Conservation (phyloP, 2,888 invertebrate genomes). For the Myathropa florea region DNA sequence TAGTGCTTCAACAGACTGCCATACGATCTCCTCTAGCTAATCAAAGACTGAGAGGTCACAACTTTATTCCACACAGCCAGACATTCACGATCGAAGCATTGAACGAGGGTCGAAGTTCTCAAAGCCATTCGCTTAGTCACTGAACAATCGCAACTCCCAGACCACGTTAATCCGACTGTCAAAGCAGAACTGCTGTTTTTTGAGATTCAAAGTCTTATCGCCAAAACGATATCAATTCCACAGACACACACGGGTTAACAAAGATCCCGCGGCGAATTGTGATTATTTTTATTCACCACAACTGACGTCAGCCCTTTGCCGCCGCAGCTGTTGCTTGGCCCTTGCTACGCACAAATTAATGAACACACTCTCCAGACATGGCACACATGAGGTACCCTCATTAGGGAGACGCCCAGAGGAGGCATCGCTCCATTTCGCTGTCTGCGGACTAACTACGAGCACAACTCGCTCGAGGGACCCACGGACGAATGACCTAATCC, state of each 20-base stretch:
- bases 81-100: background rate
- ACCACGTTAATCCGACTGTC: slow-evolving; percentile 7
- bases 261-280: background rate
- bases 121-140: background rate
- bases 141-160: background rate
- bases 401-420: background rate
- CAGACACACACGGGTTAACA: background rate
- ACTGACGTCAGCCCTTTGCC: slow-evolving; percentile 10
- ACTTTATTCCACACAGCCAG: background rate
- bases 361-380: background rate
- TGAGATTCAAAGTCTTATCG: background rate
- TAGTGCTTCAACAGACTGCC: background rate
- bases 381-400: background rate
- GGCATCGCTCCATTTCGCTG: background rate
- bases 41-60: background rate
- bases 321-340: slow-evolving; percentile 13
- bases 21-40: background rate
- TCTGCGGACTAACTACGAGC: background rate
- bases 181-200: background rate
- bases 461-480: background rate
- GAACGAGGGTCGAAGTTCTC: background rate
- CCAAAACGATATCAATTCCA: slow-evolving; percentile 1
- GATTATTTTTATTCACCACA: slow-evolving; percentile 9
- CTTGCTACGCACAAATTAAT: background rate
- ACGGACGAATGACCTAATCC: slow-evolving; percentile 25